Conservation (phyloP, 2,113 vertebrate species). For the Salvelinus alpinus region DNA sequence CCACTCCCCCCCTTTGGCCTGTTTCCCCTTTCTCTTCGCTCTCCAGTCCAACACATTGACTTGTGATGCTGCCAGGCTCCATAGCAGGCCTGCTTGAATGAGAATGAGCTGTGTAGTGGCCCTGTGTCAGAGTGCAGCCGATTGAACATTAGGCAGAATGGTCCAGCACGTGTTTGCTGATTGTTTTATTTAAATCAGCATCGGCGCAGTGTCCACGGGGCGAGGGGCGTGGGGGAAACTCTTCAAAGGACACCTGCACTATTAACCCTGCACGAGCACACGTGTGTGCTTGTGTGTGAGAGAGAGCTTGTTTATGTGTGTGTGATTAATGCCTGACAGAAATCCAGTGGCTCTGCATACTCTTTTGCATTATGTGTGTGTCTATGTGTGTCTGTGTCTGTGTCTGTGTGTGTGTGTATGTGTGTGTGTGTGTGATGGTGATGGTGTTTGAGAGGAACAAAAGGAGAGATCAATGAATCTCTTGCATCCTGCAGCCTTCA, state of each 20-base stretch:
- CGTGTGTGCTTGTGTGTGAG: conserved; percentile 13
- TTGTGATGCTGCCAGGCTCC: conserved; percentile 42
- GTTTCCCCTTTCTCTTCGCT: conserved; percentile 11
- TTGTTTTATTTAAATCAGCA: conserved; percentile 70
- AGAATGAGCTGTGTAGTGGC: conserved; percentile 68
- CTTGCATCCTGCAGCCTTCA: background rate
- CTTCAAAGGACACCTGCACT: conserved; percentile 68
- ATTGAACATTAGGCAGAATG: conserved; percentile 71
- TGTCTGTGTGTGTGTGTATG: conserved; percentile 33
- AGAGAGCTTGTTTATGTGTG: background rate
- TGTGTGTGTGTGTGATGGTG: conserved; percentile 22
- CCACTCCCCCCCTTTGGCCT: background rate
- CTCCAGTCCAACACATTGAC: conserved; percentile 38
- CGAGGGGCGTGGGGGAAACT: conserved; percentile 29
- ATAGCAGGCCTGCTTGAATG: conserved; percentile 48
- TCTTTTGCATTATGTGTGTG: background rate
- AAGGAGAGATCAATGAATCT: background rate
- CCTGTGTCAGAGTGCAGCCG: conserved; percentile 69
- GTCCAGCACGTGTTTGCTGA: conserved; percentile 69
- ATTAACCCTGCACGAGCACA: conserved; percentile 63
- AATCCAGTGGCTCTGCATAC: background rate
- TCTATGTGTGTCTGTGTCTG: conserved; percentile 36
- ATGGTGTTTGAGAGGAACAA: too few species aligned
- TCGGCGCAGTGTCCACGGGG: conserved; percentile 38
- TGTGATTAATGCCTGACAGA: background rate